Conservation (phyloP, 2,113 vertebrate genomes). For the Addax nasomaculatus region DNA sequence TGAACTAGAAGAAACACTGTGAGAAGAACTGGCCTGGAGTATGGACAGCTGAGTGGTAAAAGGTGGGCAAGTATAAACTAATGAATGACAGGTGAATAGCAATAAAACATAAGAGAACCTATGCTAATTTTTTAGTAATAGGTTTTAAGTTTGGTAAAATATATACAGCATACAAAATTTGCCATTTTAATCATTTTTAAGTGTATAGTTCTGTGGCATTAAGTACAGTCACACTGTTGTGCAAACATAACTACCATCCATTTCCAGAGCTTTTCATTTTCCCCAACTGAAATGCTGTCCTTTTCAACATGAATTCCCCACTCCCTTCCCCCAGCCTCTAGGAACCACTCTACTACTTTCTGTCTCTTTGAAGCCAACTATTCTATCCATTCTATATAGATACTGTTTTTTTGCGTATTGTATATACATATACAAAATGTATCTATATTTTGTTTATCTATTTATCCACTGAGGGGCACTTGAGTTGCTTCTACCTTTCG, state of each 20-base stretch:
- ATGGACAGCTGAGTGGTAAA: not conserved
- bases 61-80: not conserved
- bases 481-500: not conserved
- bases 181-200: not conserved
- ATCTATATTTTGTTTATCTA: not conserved
- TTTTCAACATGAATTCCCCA: not conserved
- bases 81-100: not conserved
- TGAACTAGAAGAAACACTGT: slow-evolving; percentile 5
- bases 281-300: not conserved
- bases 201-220: not conserved
- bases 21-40: not conserved
- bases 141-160: not conserved
- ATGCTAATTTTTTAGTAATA: not conserved
- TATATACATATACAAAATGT: not conserved
- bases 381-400: not conserved
- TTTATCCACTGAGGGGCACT: not conserved
- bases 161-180: not conserved
- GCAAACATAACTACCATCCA: not conserved
- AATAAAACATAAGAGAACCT: not conserved
- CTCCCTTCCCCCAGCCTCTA: not conserved
- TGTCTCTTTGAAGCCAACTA: not conserved
- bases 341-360: not conserved
- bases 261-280: not conserved
- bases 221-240: not conserved
- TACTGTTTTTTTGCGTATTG: not conserved